Conservation (phyloP, 2,113 vertebrate species). For the Arothron firmamentum region DNA sequence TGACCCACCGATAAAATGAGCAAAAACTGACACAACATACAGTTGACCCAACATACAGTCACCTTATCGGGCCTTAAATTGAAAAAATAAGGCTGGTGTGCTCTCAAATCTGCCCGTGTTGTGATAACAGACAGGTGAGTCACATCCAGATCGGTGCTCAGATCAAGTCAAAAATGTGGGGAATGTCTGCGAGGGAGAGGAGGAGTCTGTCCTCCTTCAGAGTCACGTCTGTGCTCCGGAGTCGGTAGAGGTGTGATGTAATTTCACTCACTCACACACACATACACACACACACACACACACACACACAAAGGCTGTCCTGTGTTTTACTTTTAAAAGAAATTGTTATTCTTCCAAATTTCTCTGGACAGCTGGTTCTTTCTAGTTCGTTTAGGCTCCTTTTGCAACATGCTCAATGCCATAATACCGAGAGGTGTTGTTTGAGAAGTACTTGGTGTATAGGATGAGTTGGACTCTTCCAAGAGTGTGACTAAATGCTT, state of each 20-base stretch:
- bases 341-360: constrained; percentile 47
- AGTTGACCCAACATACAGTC: not conserved
- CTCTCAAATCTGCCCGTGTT: too few species aligned
- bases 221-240: constrained; percentile 44
- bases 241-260: constrained; percentile 52
- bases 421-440: constrained; percentile 11
- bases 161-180: constrained; percentile 22
- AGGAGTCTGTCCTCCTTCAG: constrained; percentile 20
- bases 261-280: constrained; percentile 7
- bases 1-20: not conserved
- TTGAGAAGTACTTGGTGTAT: not conserved
- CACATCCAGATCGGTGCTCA: constrained; percentile 18
- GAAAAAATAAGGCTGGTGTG: too few species aligned
- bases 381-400: constrained; percentile 21
- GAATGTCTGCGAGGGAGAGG: constrained; percentile 43
- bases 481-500: not conserved
- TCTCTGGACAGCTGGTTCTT: constrained; percentile 38
- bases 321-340: constrained; percentile 11
- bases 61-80: too few species aligned
- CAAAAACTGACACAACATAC: constrained; percentile 7
- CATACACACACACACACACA: constrained; percentile 5
- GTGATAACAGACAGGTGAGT: not conserved
- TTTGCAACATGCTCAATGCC: constrained; percentile 28
- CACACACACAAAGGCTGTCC: constrained; percentile 15
- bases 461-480: not conserved